phyloP scores from a whole-genome alignment of 2,797 vertebrate species.

The Threskiornis aethiopicus region DNA sequence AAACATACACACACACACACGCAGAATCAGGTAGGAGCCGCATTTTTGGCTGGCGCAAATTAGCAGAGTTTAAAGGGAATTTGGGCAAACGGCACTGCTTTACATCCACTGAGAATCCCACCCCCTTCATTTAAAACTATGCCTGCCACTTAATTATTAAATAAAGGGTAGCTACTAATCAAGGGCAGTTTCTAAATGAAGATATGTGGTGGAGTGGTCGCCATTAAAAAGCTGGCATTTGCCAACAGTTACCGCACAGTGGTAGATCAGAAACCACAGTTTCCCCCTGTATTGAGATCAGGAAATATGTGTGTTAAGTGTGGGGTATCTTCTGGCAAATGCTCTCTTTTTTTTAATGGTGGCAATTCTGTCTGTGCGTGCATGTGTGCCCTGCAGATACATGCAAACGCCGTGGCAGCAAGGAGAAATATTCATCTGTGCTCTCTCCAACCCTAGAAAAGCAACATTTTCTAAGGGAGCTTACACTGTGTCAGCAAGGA shows the following conservation, averaged over 20 bases:
- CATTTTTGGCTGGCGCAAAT: neutral
- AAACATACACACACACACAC: neutral
- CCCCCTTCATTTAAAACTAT: neutral
- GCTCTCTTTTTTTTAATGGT: neutral
- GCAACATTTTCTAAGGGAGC: neutral
- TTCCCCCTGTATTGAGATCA: conserved; percentile 23
- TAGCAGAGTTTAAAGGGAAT: neutral
- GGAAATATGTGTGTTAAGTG: conserved; percentile 21
- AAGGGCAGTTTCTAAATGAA: conserved; percentile 43
- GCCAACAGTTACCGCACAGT: conserved; percentile 16
- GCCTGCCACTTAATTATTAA: conserved; percentile 26
- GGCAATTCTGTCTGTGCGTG: neutral
- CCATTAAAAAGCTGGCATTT: conserved; percentile 38
- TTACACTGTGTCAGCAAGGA: neutral
- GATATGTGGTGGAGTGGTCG: neutral
- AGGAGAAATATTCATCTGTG: neutral
- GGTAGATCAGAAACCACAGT: conserved; percentile 42
- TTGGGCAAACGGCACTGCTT: neutral
- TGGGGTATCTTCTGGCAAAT: conserved; percentile 19
- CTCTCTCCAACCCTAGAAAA: neutral
- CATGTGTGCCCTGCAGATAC: neutral
- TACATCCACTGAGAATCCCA: neutral
- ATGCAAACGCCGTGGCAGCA: neutral
- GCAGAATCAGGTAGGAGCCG: neutral
- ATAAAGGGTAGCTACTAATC: conserved; percentile 39